Conservation (phyloP, 1,140 invertebrate species). For the Dendroctonus valens region DNA sequence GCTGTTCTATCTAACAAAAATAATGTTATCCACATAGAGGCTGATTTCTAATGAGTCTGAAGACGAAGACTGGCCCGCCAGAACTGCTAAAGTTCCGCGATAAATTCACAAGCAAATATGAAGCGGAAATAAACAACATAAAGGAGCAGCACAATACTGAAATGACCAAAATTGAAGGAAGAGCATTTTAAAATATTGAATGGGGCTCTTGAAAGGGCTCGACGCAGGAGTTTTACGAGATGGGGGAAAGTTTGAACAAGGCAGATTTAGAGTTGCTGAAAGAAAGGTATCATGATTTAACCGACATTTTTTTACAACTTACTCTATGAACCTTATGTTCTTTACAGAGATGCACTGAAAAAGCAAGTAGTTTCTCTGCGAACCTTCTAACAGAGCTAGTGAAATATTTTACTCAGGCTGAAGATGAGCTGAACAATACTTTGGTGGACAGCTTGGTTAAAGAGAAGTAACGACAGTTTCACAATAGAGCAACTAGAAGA, state of each 20-base stretch:
- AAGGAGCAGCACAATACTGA: slow-evolving; percentile 49
- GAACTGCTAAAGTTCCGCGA: slow-evolving; percentile 66
- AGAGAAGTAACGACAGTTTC: slow-evolving; percentile 45
- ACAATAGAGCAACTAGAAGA: slow-evolving; percentile 40
- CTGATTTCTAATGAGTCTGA: slow-evolving; percentile 63
- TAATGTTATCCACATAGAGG: slow-evolving; percentile 52
- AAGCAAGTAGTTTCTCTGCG: slow-evolving; percentile 59
- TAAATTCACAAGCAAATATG: slow-evolving; percentile 64
- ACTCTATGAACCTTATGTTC: background rate
- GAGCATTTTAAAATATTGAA: slow-evolving; percentile 54
- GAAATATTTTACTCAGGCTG: slow-evolving; percentile 69
- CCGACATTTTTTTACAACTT: slow-evolving; percentile 13
- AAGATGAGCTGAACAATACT: slow-evolving; percentile 74
- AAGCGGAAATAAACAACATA: slow-evolving; percentile 53
- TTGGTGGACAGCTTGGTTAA: slow-evolving; percentile 66
- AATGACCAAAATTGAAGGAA: slow-evolving; percentile 57
- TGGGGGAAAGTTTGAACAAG: slow-evolving; percentile 36
- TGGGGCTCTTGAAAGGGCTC: slow-evolving; percentile 47
- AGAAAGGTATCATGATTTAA: slow-evolving; percentile 36
- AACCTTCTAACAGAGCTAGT: slow-evolving; percentile 63
- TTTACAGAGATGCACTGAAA: slow-evolving; percentile 59
- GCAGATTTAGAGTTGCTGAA: slow-evolving; percentile 41
- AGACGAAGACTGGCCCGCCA: slow-evolving; percentile 64
- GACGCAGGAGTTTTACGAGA: slow-evolving; percentile 44
- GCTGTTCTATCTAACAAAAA: background rate